Percentiles rank a stretch among this genome's conserved stretches.
Conservation (phyloP, 2,888 invertebrate species). For the Hypena proboscidalis region DNA sequence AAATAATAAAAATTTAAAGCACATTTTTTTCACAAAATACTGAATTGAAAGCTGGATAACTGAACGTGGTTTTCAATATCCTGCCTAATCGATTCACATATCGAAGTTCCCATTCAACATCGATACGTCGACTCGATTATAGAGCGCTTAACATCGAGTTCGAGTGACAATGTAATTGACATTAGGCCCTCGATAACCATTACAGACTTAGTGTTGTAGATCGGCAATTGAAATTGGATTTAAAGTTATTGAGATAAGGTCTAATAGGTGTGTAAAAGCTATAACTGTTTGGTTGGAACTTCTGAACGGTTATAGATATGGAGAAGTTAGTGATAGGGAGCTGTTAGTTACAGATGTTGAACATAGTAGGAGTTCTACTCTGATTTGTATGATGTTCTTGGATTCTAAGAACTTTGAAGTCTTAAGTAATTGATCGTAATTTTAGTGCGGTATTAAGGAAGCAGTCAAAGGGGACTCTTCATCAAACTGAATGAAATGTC, state of each 20-base stretch:
- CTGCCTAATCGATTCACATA: constrained; percentile 3
- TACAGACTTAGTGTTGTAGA: constrained; percentile 34
- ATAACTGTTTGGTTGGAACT: constrained; percentile 58
- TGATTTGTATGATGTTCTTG: constrained; percentile 53
- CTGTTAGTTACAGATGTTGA: constrained; percentile 56
- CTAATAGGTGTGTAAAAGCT: constrained; percentile 51
- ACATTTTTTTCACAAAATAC: constrained; percentile 1
- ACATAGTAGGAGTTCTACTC: constrained; percentile 43
- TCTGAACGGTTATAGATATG: constrained; percentile 65
- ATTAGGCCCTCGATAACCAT: constrained; percentile 45
- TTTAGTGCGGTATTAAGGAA: constrained; percentile 25
- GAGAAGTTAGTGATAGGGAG: constrained; percentile 50
- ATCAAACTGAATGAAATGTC: background rate
- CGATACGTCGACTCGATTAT: constrained; percentile 56
- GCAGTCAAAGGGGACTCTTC: background rate
- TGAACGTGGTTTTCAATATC: background rate
- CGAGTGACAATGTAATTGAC: constrained; percentile 68
- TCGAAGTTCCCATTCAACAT: constrained; percentile 39
- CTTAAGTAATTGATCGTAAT: constrained; percentile 43
- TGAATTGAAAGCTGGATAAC: background rate
- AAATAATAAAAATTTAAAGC: no score
- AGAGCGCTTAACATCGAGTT: constrained; percentile 56
- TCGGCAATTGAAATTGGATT: constrained; percentile 55
- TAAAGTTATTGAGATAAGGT: constrained; percentile 46
- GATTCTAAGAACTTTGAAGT: constrained; percentile 37